Evolutionary conservation across 2,888 invertebrate genomes (phyloP), one percentile per base, ranked within the genome.

Genomic region (Tyria jacobaeae): DNA sequence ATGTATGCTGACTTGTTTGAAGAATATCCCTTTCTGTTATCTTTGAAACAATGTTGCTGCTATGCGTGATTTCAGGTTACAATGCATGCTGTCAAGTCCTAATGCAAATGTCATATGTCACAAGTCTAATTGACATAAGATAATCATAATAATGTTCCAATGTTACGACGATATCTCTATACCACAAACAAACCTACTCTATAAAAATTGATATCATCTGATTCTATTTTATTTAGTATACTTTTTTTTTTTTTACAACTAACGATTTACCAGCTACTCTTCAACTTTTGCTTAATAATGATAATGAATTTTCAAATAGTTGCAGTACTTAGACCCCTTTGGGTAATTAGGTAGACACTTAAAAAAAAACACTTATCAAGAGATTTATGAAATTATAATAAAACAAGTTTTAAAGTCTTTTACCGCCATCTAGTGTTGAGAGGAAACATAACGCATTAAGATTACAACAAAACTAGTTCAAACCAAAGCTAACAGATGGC

Each of bases 401-500:
- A n/a, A 17, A 9, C 21, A 21, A 44, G 1, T 21, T 21, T 44
- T 44, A 15, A 15, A 44, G 21, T 4, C 21, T 21, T 12, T 21
- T 44, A 53, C n/a, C 34, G 74, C 69, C 73, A 73, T 63, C 73
- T 73, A 73, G 55, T 27, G 37, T 24, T n/a, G 5, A 10, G 4
- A 34, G 12, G 4, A 4, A 1, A 57, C 34, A 61, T 57, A 65
- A 68, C 54, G 21, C 35, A 59, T 50, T 6, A 3, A n/a, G 17
- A 17, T 12, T 35, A 25, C 15, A 44, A 15, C 31, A 10, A 27
- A 60, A 59, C 57, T 66, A 63, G 57, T 76, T 78, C 61, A 25
- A 44, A 59, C 48, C 53, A 68, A 25, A 39, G 12, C 50, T 54
- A 62, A 64, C 55, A 83, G 83, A 64, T 83, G 78, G 81, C 80